A percentile compares a stretch with the other conserved stretches of the same genome.
These are phyloP conservation scores for Epinephelus cyanopodus DNA, from an alignment of 2,113 vertebrate species.

Conservation along the genomic window DNA sequence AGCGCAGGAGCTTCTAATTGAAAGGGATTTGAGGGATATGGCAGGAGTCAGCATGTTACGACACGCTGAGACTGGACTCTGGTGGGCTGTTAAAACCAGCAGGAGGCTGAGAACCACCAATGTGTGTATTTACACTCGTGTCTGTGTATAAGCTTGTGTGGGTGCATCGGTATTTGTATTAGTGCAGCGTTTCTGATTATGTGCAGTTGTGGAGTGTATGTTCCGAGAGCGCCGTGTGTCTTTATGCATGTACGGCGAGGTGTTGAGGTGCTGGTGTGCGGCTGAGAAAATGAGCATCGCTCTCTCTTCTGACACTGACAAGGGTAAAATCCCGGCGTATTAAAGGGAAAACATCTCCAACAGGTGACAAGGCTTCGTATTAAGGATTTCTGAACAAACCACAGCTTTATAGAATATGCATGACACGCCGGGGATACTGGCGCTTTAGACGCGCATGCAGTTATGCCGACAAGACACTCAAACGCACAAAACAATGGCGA, in stretches of 20 bases:
- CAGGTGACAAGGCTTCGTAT: conserved; percentile 74
- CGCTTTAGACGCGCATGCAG: conserved; percentile 36
- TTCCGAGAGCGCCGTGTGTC: conserved; percentile 36
- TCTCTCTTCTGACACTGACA: conserved; percentile 57
- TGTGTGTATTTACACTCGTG: conserved; percentile 57
- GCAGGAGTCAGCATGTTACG: conserved; percentile 79
- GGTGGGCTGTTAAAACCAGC: conserved; percentile 81
- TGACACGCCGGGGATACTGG: conserved; percentile 52
- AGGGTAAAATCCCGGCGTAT: conserved; percentile 56
- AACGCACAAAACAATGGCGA: conserved; percentile 37
- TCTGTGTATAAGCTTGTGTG: conserved; percentile 20
- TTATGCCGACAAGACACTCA: conserved; percentile 41
- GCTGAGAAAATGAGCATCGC: conserved; percentile 57
- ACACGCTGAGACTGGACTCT: conserved; percentile 75
- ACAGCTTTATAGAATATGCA: conserved; percentile 77
- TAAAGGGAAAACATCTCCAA: conserved; percentile 63
- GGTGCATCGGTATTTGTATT: conserved; percentile 48
- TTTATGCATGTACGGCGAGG: conserved; percentile 34
- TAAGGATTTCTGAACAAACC: conserved; percentile 70
- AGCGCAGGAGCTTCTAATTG: conserved; percentile 82
- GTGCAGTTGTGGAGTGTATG: conserved; percentile 27
- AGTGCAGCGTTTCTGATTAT: conserved; percentile 45
- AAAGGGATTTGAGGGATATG: conserved; percentile 84
- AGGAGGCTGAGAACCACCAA: conserved; percentile 75
- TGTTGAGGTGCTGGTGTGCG: conserved; percentile 32